phyloP scores from a whole-genome alignment of 2,888 invertebrate genomes.

The Tetranychus truncatus region DNA sequence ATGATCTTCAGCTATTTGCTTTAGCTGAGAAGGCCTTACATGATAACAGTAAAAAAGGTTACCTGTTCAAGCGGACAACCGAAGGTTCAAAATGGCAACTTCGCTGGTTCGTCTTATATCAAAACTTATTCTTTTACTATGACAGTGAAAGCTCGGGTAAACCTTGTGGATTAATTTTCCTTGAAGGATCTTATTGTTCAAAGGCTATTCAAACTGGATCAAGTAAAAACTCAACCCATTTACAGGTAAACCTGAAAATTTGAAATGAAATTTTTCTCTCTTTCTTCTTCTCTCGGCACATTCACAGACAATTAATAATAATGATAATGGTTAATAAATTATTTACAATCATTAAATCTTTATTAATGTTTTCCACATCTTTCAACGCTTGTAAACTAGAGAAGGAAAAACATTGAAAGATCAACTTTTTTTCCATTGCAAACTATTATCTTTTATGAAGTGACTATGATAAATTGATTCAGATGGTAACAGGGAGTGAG shows the following conservation, averaged over 20 bases:
- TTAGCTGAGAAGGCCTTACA: constrained; percentile 66
- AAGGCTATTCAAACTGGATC: constrained; percentile 40
- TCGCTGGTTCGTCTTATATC: constrained; percentile 38
- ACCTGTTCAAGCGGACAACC: constrained; percentile 57
- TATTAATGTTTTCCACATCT: no score
- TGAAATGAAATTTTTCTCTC: not conserved
- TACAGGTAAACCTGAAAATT: constrained; percentile 23
- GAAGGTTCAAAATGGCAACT: constrained; percentile 72
- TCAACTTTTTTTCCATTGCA: no score
- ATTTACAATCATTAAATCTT: no score
- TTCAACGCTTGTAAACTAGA: no score
- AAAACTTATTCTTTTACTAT: constrained; percentile 79
- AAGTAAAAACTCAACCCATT: constrained; percentile 22
- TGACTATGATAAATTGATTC: no score
- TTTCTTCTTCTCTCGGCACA: no score
- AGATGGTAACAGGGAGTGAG: no score
- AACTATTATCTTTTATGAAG: no score
- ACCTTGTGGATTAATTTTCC: constrained; percentile 61
- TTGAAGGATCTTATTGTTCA: constrained; percentile 76
- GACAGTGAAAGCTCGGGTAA: constrained; percentile 50
- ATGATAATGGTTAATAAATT: no score
- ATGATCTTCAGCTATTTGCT: constrained; percentile 63
- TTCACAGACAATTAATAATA: no score
- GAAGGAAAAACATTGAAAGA: no score
- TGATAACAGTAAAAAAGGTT: constrained; percentile 35